Base-by-base conservation (phyloP, 2,797 vertebrate species). In the Mycteria americana region DNA sequence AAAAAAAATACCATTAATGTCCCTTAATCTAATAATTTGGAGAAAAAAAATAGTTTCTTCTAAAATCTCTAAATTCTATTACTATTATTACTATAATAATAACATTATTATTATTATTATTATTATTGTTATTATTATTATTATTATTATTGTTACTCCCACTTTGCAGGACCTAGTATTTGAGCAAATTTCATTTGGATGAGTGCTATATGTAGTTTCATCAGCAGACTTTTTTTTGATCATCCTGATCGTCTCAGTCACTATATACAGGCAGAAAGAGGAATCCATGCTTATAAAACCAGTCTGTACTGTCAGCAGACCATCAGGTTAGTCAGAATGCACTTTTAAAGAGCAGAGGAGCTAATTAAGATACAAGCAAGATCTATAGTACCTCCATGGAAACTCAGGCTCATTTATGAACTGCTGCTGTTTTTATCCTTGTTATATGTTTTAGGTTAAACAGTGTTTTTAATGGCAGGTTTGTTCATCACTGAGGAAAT, bases 361-460 rank as follows among this genome's bases (percentile, higher is more conserved):
- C 60, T 93, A 92, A 97, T 96, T 97, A 96, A 97, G 84, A 73
- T 50, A 54, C 85, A 79, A 75, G 35, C 76, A 89, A 88, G 68
- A 96, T 93, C 93, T 93, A 84, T 92, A 95, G 62, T 86, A 94
- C 95, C 65, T 93, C 95, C 87, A 95, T 94, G 95, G 93, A 97
- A 97, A 96, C 92, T 93, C 85, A 91, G 33, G 41, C 76, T 96
- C 89, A 64, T 95, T 96, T 96, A 89, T 83, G 73, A 96, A 41
- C 92, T 90, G 87, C 87, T 90, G 69, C 95, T 96, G 94, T 92
- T 97, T 96, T 97, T 92, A 95, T 96, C 69, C 89, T 84, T 88
- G 62, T 84, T 96, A 93, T 84, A 76, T 95, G 87, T 96, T 97
- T 97, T 95, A 91, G 85, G 94, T 94, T 96, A 97, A 96, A 96